Percentiles rank a stretch among this genome's conserved stretches.
Evolutionary conservation across 2,113 vertebrate species (phyloP).

Genomic region (Camelus bactrianus): DNA sequence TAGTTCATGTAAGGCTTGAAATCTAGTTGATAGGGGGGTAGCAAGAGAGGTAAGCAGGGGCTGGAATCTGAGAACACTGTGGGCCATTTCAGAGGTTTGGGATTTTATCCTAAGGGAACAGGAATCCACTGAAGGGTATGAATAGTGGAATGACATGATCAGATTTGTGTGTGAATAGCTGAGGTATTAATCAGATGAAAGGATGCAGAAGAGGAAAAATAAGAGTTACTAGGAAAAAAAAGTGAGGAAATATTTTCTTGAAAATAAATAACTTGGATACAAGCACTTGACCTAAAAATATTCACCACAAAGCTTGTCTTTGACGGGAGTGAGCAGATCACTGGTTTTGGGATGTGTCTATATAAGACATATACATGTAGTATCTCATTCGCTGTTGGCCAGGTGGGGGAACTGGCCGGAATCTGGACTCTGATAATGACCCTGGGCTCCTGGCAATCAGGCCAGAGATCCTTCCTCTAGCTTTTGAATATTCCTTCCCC

Average conservation of each 20-base stretch:
- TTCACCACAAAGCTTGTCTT: background rate
- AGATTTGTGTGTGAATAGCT: background rate
- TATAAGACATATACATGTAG: background rate
- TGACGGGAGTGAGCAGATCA: background rate
- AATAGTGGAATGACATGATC: background rate
- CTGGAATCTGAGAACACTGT: background rate
- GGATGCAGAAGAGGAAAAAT: background rate
- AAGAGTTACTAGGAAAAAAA: background rate
- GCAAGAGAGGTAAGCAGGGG: background rate
- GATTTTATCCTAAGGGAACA: conserved; percentile 3
- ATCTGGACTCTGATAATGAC: background rate
- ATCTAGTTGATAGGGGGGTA: background rate
- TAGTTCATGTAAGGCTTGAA: background rate
- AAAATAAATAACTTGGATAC: conserved; percentile 45
- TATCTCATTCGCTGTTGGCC: background rate
- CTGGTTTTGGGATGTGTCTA: background rate
- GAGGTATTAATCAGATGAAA: conserved; percentile 8
- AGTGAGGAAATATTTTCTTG: background rate
- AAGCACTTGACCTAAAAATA: background rate
- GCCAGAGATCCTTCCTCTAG: background rate
- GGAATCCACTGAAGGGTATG: background rate
- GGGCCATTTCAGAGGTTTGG: background rate
- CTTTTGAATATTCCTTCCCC: background rate
- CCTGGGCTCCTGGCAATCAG: background rate
- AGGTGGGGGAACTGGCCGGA: background rate